Base-by-base conservation (phyloP, 2,113 vertebrate genomes). In the Thryonomys swinderianus region DNA sequence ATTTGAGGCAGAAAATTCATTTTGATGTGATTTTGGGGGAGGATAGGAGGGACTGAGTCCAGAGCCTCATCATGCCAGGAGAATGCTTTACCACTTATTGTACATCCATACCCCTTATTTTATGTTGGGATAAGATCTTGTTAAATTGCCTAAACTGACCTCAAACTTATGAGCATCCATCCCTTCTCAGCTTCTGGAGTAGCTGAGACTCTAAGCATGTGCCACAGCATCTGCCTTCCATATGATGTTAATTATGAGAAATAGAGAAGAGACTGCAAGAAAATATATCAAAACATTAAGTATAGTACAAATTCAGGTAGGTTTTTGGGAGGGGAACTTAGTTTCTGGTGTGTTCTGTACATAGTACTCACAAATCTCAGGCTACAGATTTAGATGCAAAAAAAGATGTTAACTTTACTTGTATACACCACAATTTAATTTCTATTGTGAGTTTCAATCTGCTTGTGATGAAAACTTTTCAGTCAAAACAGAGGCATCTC, bases 311-410 rank as follows among this genome's bases (percentile, higher is more conserved):
- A 91, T 12, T 48, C n/a, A 57, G 18, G 37, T 57, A 27, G 30
- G 12, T 32, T 80, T 40, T 13, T 1, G 5, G 20, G 0, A 42
- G 8, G 1, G 2, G n/a, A 1, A 12, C 0, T 25, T 2, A 16
- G 32, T 78, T 87, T 51, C 76, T 95, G 71, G 32, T 51, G 57
- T 42, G 27, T 66, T 48, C 57, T 81, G 17, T 85, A 18, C 30
- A 34, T 17, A 62, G 17, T 62, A 11, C 3, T 92, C 67, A 94
- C 25, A 20, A 55, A 76, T 8, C 32, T 85, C 21, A 92, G 53
- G 17, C 27, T 21, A 64, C 10, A 78, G 42, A 51, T 32, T 92
- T 61, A 57, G 32, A n/a, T 55, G 16, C 51, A 51, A 27, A 88
- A 51, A 74, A 21, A 79, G 37, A 90, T 16, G 13, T 23, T 12